Base-by-base conservation (phyloP, 37 sponge, comb jelly and placozoan species). In the Cladorhizidae sp. region DNA sequence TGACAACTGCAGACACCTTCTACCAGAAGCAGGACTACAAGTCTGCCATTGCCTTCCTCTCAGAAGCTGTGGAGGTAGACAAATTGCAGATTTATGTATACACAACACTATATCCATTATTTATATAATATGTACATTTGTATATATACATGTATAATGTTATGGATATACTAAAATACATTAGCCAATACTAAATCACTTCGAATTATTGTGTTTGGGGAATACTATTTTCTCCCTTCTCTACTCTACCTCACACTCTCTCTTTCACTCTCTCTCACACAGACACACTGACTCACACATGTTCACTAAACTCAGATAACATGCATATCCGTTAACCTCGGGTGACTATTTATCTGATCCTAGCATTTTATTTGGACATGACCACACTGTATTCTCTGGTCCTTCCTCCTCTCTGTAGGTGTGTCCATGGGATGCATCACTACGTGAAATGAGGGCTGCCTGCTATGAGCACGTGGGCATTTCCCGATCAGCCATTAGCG, bases 371-470 rank as follows among this genome's bases (percentile, higher is more conserved):
- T n/a, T n/a, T n/a, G n/a, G n/a, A n/a, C n/a, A n/a, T n/a, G n/a
- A n/a, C n/a, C n/a, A n/a, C n/a, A n/a, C n/a, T n/a, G n/a, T n/a
- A n/a, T n/a, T n/a, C n/a, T n/a, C n/a, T n/a, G n/a, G 14, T 28
- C 33, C 74, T 52, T 39, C 55, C 32, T 51, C 7, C 54, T 51
- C 55, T 38, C 25, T 62, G 15, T 41, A 95, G 88, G 38, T 86
- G 33, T 87, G 83, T 78, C 98, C 92, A 37, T 97, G 98, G 98
- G 90, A 94, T 65, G 52, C 68, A 18, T 63, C 67, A 0, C 71
- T 94, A 29, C 75, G 98, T 57, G 63, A 83, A 70, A 64, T 83
- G 82, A 82, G 95, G 29, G 87, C 98, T n/a, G 70, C 71, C 14
- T 89, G 86, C 81, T 89, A 92, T 73, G 85, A 93, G 80, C 25